Base-by-base conservation (phyloP, 2,888 invertebrate genomes). In the Drosophila kambysellisi region DNA sequence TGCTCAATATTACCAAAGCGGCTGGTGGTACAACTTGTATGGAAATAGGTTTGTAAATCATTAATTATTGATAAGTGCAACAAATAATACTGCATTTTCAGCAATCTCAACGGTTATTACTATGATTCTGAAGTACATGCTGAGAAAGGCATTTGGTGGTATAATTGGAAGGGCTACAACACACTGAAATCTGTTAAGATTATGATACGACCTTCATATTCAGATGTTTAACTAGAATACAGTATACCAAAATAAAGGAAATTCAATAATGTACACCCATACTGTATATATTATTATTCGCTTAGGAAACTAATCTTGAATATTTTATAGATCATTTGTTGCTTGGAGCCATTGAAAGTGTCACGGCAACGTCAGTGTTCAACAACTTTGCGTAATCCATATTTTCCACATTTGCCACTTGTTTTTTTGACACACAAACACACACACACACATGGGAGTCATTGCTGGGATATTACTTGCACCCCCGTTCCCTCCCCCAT, bases 321-420 rank as follows among this genome's bases (percentile, higher is more conserved):
- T 72, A 63, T 51, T 65, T 76, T 62, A 62, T 65, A 48, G 41
- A 53, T 76, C 43, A 54, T 35, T 48, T 11, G 60, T 8, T 50
- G 56, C 15, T 53, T 11, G 20, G 17, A 9, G 54, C 46, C 57
- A 57, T 11, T 9, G 51, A 11, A 63, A 35, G 67, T 70, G 53
- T 69, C 68, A 71, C 54, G 43, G 63, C 60, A 48, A 54, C 54
- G 51, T 61, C 56, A 63, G 68, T 53, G 46, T 57, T 68, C 37
- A 54, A 41, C 39, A 79, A 81, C 71, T 85, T 83, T 73, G 71
- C 69, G 82, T 78, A 72, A 82, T 83, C 71, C 74, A 76, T 83
- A 83, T 80, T 78, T 83, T 86, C 59, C 70, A 71, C 67, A 76
- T 76, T 76, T 77, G 87, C 76, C 75, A 70, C 73, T 74, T 72